These are phyloP conservation scores for Tenthredo scrophulariae DNA, from an alignment of 2,888 invertebrate genomes.

Conservation along the genomic window DNA sequence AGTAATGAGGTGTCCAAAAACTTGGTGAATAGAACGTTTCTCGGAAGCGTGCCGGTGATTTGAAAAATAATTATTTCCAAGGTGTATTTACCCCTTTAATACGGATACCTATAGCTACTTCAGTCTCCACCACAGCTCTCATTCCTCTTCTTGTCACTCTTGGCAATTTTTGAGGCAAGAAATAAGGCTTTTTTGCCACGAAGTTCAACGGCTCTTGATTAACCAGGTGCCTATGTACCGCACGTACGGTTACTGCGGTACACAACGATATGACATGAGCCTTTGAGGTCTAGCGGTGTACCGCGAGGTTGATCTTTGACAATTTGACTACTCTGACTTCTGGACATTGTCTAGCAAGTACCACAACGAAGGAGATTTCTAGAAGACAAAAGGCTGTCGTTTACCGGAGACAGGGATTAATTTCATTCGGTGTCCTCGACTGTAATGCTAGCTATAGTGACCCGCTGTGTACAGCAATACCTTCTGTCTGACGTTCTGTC, in stretches of 20 bases:
- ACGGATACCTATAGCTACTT: no score
- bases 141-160: not conserved
- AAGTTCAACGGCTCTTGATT: not conserved
- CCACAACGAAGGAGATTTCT: slow-evolving; percentile 11
- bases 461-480: not conserved
- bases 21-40: no score
- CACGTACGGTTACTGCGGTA: not conserved
- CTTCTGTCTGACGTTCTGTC: not conserved
- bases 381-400: slow-evolving; percentile 20
- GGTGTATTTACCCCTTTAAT: no score
- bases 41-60: no score
- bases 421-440: not conserved
- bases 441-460: not conserved
- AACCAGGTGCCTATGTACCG: not conserved
- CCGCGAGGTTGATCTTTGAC: not conserved
- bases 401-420: not conserved
- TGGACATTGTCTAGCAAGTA: not conserved
- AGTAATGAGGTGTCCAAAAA: no score
- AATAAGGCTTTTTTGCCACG: not conserved
- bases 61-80: no score
- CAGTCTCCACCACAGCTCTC: not conserved
- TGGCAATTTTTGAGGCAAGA: not conserved
- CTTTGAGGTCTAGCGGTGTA: not conserved
- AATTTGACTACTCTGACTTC: not conserved
- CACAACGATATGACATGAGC: not conserved